Base-by-base conservation (phyloP, 2,888 invertebrate genomes). In the Hylaea fasciaria region DNA sequence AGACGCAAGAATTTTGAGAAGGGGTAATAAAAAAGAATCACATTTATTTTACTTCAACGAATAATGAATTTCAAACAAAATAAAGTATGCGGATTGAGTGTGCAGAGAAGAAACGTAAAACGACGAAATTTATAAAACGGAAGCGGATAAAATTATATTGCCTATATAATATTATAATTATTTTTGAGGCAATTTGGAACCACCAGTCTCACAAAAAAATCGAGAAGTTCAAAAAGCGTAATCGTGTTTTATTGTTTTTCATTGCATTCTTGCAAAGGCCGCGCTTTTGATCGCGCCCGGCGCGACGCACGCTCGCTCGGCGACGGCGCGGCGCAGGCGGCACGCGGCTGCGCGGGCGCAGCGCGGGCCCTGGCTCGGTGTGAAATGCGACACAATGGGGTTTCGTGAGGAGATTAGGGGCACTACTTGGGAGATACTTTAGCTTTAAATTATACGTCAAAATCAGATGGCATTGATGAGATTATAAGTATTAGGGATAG, bases 351-450 rank as follows among this genome's bases (percentile, higher is more conserved):
- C 73, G 77, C 77, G 53, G 65, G 74, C 78, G 77, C 77, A 69
- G 69, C 74, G 71, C n/a, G n/a, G n/a, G n/a, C n/a, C n/a, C n/a
- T n/a, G n/a, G n/a, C 69, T 72, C 63, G 71, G 81, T 86, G 85
- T 88, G 86, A 88, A 87, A 84, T 80, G 78, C 78, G 74, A 80
- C 82, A 85, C 86, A 87, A 86, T 82, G 72, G 76, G 68, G 76
- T 74, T 71, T 87, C 87, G 86, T 85, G 84, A 78, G 70, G 5
- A 43, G 59, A 63, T 49, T 61, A 68, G 70, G 70, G 67, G 48
- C 64, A 71, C 64, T 56, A 49, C 43, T 44, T 22, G 8, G 10
- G 16, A 16, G 41, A 16, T 8, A 9, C 32, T 32, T 32, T 10
- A 32, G 32, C 32, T 32, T 32, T 7, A 7, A 32, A n/a, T n/a